Conservation (phyloP, 2,113 vertebrate genomes). For the Stictonetta naevosa region DNA sequence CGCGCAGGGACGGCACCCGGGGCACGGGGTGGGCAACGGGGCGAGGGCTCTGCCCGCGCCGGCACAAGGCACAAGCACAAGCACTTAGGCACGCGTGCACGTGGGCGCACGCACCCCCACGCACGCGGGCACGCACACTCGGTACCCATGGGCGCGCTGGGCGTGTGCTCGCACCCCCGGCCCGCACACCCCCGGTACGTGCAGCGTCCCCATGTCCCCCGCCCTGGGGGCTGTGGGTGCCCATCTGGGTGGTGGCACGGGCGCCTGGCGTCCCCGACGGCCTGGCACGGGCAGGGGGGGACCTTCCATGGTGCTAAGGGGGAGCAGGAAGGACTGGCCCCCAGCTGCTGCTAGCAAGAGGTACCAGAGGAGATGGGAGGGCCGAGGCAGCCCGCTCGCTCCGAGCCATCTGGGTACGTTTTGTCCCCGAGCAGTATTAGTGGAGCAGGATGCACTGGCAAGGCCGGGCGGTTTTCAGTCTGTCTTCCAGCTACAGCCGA, state of each 20-base stretch:
- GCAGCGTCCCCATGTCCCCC: background rate
- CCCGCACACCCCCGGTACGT: background rate
- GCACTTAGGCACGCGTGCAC: conserved; percentile 12
- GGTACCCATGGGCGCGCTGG: background rate
- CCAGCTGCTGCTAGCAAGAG: conserved; percentile 18
- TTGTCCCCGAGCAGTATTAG: conserved; percentile 43
- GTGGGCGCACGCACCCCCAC: background rate
- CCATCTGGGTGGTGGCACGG: background rate
- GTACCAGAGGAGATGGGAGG: conserved; percentile 8
- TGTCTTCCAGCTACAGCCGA: conserved; percentile 61
- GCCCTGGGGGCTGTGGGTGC: background rate
- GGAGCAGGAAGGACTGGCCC: background rate
- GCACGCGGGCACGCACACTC: background rate
- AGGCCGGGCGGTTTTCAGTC: background rate
- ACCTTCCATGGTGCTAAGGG: conserved; percentile 39
- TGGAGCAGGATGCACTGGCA: conserved; percentile 29
- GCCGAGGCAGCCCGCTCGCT: conserved; percentile 1
- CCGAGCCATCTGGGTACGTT: background rate
- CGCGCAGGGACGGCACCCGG: background rate
- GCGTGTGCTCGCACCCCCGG: background rate
- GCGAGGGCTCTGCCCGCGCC: background rate
- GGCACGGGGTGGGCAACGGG: background rate
- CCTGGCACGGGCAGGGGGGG: background rate
- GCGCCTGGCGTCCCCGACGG: background rate
- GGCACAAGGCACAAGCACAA: conserved; percentile 51